These are phyloP conservation scores for Periplaneta americana DNA, from an alignment of 1,140 invertebrate genomes.

Conservation along the genomic window DNA sequence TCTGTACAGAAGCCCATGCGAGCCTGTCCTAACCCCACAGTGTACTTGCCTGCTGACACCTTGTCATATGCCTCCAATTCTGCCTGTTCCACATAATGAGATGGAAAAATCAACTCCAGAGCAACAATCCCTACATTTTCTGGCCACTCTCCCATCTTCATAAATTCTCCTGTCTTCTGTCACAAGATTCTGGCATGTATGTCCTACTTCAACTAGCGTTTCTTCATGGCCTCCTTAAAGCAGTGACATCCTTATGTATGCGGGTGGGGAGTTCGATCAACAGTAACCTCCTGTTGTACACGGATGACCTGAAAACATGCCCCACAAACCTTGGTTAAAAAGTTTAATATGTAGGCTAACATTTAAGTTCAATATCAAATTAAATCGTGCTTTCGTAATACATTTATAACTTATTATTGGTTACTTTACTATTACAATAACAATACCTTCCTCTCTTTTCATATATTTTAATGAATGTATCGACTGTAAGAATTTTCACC, in stretches of 20 bases:
- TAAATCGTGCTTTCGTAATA: too few relatives aligned
- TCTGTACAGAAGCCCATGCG: slow-evolving; percentile 97
- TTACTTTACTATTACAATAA: too few relatives aligned
- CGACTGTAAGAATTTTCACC: too few relatives aligned
- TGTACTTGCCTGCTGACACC: slow-evolving; percentile 89
- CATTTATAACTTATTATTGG: too few relatives aligned
- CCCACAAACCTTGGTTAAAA: not conserved
- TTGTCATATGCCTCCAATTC: slow-evolving; percentile 87
- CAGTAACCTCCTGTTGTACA: not conserved
- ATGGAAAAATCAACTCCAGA: slow-evolving; percentile 92
- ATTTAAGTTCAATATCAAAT: too few relatives aligned
- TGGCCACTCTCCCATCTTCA: slow-evolving; percentile 50
- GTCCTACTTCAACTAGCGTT: not conserved
- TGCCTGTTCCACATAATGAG: slow-evolving; percentile 86
- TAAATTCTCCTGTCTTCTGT: not conserved
- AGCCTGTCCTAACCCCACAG: slow-evolving; percentile 88
- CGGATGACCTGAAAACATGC: not conserved
- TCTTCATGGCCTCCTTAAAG: not conserved
- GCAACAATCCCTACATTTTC: slow-evolving; percentile 89
- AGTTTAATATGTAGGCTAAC: too few relatives aligned
- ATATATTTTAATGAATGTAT: too few relatives aligned
- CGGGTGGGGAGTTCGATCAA: too few relatives aligned
- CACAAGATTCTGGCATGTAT: not conserved
- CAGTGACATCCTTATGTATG: too few relatives aligned
- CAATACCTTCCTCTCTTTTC: too few relatives aligned